Conservation (phyloP, 2,797 vertebrate genomes). For the Hypotaenidia okinawae region DNA sequence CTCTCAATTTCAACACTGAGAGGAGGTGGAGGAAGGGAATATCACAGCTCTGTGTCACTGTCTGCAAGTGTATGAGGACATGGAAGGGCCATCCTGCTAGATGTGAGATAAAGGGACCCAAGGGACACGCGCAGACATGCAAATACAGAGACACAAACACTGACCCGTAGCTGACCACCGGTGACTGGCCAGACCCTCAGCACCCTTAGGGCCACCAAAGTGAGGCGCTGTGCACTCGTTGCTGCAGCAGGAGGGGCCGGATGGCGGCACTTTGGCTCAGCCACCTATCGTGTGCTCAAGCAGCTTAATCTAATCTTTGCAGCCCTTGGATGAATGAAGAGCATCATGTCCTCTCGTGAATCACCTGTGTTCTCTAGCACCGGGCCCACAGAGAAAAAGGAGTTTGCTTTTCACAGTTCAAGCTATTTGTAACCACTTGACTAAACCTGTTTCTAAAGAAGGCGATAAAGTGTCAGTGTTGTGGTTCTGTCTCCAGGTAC, state of each 20-base stretch:
- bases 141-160: background rate
- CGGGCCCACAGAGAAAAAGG: background rate
- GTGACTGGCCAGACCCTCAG: background rate
- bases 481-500: background rate
- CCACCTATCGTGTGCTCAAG: background rate
- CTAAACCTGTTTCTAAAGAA: background rate
- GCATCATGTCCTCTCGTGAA: background rate
- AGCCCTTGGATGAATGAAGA: conserved; percentile 9
- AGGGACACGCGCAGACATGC: background rate
- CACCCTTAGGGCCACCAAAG: background rate
- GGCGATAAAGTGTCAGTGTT: background rate
- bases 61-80: conserved; percentile 27
- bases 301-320: conserved; percentile 32
- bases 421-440: conserved; percentile 11
- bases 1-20: conserved; percentile 60
- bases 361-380: background rate
- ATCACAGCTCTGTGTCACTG: conserved; percentile 44
- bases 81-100: conserved; percentile 15
- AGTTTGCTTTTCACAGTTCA: background rate
- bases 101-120: background rate
- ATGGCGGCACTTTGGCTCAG: background rate
- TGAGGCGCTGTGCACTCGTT: background rate
- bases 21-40: conserved; percentile 57
- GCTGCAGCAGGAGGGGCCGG: background rate
- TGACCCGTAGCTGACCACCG: background rate